These are phyloP conservation scores for Lagorchestes hirsutus DNA, from an alignment of 2,797 vertebrate species.

Conservation along the genomic window DNA sequence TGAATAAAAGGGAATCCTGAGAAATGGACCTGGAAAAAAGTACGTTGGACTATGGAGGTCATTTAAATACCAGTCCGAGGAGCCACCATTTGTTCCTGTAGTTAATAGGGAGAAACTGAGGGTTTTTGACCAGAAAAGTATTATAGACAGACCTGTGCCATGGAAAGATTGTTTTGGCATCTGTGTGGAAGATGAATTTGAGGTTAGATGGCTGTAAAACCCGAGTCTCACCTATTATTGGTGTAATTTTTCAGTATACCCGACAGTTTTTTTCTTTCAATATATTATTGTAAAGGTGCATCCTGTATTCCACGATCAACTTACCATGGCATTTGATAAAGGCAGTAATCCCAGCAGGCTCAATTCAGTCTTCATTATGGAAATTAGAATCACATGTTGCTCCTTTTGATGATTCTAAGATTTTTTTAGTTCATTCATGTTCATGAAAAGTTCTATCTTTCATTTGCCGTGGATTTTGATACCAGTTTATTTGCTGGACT, in stretches of 20 bases:
- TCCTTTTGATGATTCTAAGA: not conserved
- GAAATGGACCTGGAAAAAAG: not conserved
- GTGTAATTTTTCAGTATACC: not conserved
- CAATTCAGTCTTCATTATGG: conserved; percentile 12
- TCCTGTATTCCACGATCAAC: not conserved
- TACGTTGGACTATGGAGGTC: not conserved
- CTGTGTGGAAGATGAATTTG: not conserved
- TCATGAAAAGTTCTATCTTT: not conserved
- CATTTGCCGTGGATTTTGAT: conserved; percentile 5
- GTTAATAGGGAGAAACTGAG: not conserved
- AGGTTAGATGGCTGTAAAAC: not conserved
- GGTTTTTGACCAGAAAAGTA: not conserved
- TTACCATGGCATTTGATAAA: not conserved
- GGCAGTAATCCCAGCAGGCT: not conserved
- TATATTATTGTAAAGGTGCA: not conserved
- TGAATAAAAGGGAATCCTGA: not conserved
- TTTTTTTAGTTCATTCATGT: not conserved
- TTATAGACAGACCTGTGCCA: not conserved
- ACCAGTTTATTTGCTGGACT: conserved; percentile 7
- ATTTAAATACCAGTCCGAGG: not conserved
- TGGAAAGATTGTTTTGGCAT: not conserved
- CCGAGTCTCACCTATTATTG: not conserved
- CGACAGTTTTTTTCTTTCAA: not conserved
- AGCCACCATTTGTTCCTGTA: not conserved
- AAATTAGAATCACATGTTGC: conserved; percentile 3